Evolutionary conservation across 2,113 vertebrate species (phyloP), one percentile per base, ranked within the genome.

Genomic region (Mastomys natalensis): DNA sequence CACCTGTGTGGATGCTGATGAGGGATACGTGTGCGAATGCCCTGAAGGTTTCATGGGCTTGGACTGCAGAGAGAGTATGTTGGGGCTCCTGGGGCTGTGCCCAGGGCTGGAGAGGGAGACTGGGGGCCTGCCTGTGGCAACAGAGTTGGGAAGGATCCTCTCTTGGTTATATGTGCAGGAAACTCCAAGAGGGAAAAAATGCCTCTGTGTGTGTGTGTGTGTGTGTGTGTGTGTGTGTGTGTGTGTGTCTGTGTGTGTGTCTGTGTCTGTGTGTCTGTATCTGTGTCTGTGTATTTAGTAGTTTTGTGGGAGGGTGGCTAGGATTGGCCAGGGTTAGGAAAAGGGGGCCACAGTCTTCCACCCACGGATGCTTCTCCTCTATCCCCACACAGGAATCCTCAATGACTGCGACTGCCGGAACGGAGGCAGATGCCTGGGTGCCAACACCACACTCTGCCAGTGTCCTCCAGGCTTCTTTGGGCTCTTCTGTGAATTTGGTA

Each of bases 401-500:
- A 99, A 99, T 17, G 98, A 98, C 97, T 99, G 99, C 1, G 99
- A 98, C 24, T 99, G 99, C 98, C 99, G 99, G 92, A 99, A 99
- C 0, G 99, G 99, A 11, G 99, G 99, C 43, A 98, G 98, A 31
- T 99, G 99, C 97, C 98, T 98, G 92, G 99, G 99, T 93, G 96
- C 98, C 85, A 99, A 99, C 0, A 93, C 98, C 96, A 99, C 99
- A 19, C 40, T 98, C 85, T 99, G 99, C 98, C 99, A 99, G 88
- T 99, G 99, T 93, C 99, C 98, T 2, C 98, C 99, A 0, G 99
- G 99, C 64, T 99, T 99, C 98, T 99, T 99, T 12, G 99, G 99
- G 90, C 98, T 99, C 86, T 99, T 99, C 96, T 99, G 99, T 98
- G 99, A 99, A 98, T 99, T 99, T 0, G 99, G 99, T 99, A 98